Conservation (phyloP, 2,113 vertebrate genomes). For the Epinephelus moara region DNA sequence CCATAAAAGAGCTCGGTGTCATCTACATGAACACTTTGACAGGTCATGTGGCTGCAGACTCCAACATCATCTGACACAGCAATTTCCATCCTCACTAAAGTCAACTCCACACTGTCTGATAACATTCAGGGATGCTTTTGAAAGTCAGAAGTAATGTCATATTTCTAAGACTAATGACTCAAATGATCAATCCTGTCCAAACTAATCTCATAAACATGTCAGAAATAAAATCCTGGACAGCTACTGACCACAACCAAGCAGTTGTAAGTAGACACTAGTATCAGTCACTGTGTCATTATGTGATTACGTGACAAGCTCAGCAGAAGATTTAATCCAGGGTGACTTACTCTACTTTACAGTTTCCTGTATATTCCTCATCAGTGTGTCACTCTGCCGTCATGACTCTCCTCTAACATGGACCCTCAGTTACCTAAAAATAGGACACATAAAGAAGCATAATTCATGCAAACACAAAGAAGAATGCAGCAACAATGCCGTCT, state of each 20-base stretch:
- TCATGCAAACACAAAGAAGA: neutral
- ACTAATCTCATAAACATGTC: neutral
- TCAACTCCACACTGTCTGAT: neutral
- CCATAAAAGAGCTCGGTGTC: neutral
- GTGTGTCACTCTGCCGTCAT: constrained; percentile 28
- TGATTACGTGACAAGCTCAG: constrained; percentile 64
- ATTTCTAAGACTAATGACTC: neutral
- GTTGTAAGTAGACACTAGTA: constrained; percentile 28
- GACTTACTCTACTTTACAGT: constrained; percentile 43
- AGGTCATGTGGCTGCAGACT: neutral
- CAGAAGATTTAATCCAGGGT: constrained; percentile 64
- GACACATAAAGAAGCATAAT: neutral
- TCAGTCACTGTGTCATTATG: constrained; percentile 57
- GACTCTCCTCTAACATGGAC: constrained; percentile 26
- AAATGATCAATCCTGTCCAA: neutral
- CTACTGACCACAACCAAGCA: constrained; percentile 18
- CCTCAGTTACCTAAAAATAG: neutral
- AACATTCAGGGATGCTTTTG: neutral
- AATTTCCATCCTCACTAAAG: neutral
- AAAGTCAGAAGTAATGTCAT: neutral
- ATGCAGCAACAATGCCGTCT: neutral
- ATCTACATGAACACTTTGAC: neutral
- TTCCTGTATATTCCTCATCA: constrained; percentile 34
- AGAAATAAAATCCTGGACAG: neutral
- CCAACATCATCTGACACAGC: constrained; percentile 12